Percentiles rank a stretch among this genome's conserved stretches.
Evolutionary conservation across 1,140 invertebrate species (phyloP).

Genomic region (Cotesia typhae): DNA sequence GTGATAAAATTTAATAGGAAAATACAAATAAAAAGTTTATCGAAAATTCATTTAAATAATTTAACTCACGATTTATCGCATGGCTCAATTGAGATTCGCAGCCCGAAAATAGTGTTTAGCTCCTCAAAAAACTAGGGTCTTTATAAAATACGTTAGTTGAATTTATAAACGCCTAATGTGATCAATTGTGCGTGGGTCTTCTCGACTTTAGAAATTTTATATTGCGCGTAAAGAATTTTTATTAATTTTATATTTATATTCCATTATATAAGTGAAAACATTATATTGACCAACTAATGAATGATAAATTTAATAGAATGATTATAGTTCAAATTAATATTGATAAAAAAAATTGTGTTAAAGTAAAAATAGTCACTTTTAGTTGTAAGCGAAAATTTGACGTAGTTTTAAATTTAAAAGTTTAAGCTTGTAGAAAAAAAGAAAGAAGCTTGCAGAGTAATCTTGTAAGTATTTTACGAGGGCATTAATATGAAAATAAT

Average conservation of each 20-base stretch:
- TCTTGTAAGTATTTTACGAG: too few relatives aligned
- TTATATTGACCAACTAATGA: too few relatives aligned
- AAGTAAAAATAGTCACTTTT: too few relatives aligned
- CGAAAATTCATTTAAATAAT: background rate
- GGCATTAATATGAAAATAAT: too few relatives aligned
- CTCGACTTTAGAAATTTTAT: background rate
- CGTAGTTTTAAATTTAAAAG: too few relatives aligned
- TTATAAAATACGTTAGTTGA: constrained; percentile 15
- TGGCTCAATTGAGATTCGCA: constrained; percentile 26
- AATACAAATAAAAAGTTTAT: background rate
- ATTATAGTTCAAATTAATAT: too few relatives aligned
- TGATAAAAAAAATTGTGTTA: too few relatives aligned
- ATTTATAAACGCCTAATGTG: constrained; percentile 26
- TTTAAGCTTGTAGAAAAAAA: background rate
- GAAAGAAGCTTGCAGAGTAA: background rate
- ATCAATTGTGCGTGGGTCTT: constrained; percentile 14
- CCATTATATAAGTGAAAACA: background rate
- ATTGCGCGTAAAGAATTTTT: background rate
- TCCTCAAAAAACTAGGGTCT: constrained; percentile 12
- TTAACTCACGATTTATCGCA: background rate
- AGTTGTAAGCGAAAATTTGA: too few relatives aligned
- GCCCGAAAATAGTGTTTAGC: constrained; percentile 16
- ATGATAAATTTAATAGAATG: too few relatives aligned
- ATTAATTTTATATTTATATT: background rate
- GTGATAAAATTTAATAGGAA: background rate